Conservation (phyloP, 2,888 invertebrate genomes). For the Crematogaster levior region DNA sequence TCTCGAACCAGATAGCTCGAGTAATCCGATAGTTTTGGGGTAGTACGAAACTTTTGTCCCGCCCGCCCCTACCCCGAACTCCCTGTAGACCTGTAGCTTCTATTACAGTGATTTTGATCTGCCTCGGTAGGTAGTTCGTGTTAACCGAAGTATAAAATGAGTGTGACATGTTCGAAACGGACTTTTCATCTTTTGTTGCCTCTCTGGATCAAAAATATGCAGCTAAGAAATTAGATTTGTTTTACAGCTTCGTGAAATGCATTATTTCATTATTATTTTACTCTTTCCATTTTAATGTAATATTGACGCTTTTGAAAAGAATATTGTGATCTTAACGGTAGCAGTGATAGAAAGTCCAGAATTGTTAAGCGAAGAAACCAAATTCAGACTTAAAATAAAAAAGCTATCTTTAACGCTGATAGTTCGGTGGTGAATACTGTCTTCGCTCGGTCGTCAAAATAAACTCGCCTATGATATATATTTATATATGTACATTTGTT, state of each 20-base stretch:
- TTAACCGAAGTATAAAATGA: conserved; percentile 19
- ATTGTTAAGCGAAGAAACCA: too few species aligned
- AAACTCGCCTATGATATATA: too few species aligned
- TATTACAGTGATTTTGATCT: conserved; percentile 64
- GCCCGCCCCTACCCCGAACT: neutral
- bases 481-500: too few species aligned
- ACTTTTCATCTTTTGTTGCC: neutral
- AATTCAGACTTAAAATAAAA: too few species aligned
- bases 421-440: too few species aligned
- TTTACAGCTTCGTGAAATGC: neutral
- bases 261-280: neutral
- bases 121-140: conserved; percentile 44
- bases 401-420: too few species aligned
- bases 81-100: conserved; percentile 52
- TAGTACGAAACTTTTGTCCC: conserved; percentile 47
- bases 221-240: neutral
- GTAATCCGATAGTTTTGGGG: conserved; percentile 69
- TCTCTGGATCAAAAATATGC: neutral
- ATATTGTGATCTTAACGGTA: too few species aligned
- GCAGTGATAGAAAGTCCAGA: too few species aligned
- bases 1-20: conserved; percentile 39
- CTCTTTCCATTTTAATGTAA: neutral
- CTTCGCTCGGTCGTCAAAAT: too few species aligned
- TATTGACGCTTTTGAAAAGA: neutral
- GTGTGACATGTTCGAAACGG: neutral